Evolutionary conservation across 2,797 vertebrate genomes (phyloP), one percentile per base, ranked within the genome.

Genomic region (Chromis chromis): DNA sequence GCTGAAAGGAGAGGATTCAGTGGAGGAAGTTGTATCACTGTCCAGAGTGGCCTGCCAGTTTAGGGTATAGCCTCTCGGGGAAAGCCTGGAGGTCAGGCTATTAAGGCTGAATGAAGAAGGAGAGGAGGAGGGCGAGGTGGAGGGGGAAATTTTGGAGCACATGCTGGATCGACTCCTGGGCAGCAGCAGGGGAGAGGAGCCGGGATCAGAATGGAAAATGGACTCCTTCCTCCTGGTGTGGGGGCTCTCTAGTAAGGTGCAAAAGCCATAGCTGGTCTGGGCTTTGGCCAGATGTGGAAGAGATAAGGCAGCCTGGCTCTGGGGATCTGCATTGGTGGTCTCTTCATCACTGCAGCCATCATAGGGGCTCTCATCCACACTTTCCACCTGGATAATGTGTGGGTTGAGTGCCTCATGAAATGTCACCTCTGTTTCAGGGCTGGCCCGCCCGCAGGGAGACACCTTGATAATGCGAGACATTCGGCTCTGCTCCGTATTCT

Each of bases 141-240:
- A 22, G 0, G 77, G 70, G 44, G 84, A 80, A 11, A 85, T 68
- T 76, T 81, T 94, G 70, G 93, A 72, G 76, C 88, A 96, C 0
- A 94, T 90, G 83, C 88, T 94, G 0, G 95, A 95, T 40, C 94
- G 89, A 78, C 92, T 92, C 36, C 95, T 90, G 19, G 95, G 91
- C 46, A 95, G 76, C 73, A 94, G 75, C 78, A 96, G 70, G 19
- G 95, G 93, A 65, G 95, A 83, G 31, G 88, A 89, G 53, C 64
- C 54, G 1, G 93, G 75, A 36, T 95, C 94, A 0, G 91, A 81
- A 21, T 97, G 95, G 94, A 96, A 97, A 78, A 98, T 95, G 0
- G 97, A 98, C 88, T 98, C 97, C 82, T 97, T 99, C 50, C 96
- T 94, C 63, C 97, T 93, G 22, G 96, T 98, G 89, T 98, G 96